Base-by-base conservation (phyloP, 2,888 invertebrate species). In the Volucella inflata region DNA sequence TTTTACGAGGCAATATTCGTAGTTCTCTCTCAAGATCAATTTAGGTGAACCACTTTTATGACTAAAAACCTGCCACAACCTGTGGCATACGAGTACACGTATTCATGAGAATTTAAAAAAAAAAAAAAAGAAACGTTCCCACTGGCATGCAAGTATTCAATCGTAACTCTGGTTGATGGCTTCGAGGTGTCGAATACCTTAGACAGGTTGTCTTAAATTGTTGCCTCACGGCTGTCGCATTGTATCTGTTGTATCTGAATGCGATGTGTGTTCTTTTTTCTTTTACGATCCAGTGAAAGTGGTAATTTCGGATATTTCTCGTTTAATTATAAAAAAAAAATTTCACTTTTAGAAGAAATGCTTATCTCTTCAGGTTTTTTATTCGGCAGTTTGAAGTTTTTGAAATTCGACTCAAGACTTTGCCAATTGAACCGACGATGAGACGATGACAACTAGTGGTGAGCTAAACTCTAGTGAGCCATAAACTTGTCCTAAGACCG, bases 251-350 rank as follows among this genome's bases (percentile, higher is more conserved):
- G 12, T 38, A n/a, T 30, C 51, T 57, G 21, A 21, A 21, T 21
- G 11, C 4, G 51, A 59, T 48, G 14, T 82, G 46, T 64, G 30
- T 51, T 46, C 38, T 40, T 36, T 48, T 46, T 76, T 67, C 51
- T 64, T 81, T 81, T 70, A 59, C 16, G 64, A 74, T 30, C 36
- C 55, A 85, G 84, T 72, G 80, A 85, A 85, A 85, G 84, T 85
- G 75, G 75, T 55, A n/a, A 51, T 76, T 57, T 79, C n/a, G 57
- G 79, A 42, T 57, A 46, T 64, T 76, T 77, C 65, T 48, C 10
- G 44, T 70, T 51, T 57, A 50, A 65, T 60, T 79, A 44, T 68
- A 21, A 21, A 1, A 21, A 12, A 2, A 14, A 12, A n/a, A n/a
- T 59, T 42, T 76, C 65, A 75, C 65, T 65, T 75, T 75, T 50